Evolutionary conservation across 2,113 vertebrate genomes (phyloP).

Genomic region (Benthochromis sp.): DNA sequence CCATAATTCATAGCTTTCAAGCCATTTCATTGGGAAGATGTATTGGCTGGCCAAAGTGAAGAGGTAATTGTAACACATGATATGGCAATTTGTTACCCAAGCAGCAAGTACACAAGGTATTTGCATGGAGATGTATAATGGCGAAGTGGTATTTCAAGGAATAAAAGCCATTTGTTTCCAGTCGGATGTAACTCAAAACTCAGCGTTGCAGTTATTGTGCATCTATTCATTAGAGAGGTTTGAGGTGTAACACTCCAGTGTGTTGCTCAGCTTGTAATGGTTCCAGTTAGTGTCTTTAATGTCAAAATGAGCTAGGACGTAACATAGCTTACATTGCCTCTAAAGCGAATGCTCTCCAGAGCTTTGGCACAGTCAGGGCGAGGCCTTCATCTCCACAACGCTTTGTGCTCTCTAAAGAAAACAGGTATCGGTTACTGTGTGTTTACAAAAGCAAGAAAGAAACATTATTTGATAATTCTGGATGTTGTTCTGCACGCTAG

Average conservation of each 20-base stretch:
- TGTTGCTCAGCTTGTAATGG: slow-evolving; percentile 39
- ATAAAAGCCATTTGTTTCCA: slow-evolving; percentile 60
- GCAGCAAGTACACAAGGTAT: slow-evolving; percentile 70
- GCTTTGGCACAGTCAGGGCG: background rate
- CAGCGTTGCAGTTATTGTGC: slow-evolving; percentile 43
- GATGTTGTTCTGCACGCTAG: background rate
- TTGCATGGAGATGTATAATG: slow-evolving; percentile 55
- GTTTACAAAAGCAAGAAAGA: slow-evolving; percentile 36
- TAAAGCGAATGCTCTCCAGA: slow-evolving; percentile 25
- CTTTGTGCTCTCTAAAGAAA: slow-evolving; percentile 29
- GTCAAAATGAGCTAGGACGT: slow-evolving; percentile 26
- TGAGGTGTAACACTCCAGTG: slow-evolving; percentile 33
- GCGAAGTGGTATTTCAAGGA: background rate
- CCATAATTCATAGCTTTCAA: slow-evolving; percentile 79
- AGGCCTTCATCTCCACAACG: background rate
- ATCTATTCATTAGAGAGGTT: slow-evolving; percentile 48
- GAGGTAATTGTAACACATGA: slow-evolving; percentile 77
- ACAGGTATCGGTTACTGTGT: slow-evolving; percentile 22
- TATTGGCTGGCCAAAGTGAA: slow-evolving; percentile 66
- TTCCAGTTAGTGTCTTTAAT: slow-evolving; percentile 43
- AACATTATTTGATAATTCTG: slow-evolving; percentile 40
- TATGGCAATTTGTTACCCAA: slow-evolving; percentile 75
- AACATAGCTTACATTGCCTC: slow-evolving; percentile 22
- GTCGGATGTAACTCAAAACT: slow-evolving; percentile 56
- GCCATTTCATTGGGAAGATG: slow-evolving; percentile 71